These are phyloP conservation scores for Beaufortia kweichowensis DNA, from an alignment of 2,113 vertebrate species.

Conservation along the genomic window DNA sequence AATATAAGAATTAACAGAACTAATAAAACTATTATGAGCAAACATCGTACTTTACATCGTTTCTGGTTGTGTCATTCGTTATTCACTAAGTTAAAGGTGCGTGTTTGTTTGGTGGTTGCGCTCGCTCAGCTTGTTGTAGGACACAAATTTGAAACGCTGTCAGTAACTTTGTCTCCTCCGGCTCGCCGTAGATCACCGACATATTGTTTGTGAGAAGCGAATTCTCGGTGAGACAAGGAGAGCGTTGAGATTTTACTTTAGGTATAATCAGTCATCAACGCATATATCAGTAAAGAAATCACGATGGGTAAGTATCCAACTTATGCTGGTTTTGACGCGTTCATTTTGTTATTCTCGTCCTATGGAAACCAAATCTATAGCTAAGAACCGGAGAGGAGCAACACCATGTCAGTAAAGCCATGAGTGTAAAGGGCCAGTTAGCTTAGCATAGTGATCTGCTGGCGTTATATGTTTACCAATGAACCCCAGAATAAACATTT, in stretches of 20 bases:
- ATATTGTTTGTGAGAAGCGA: constrained; percentile 76
- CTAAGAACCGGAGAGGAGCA: not conserved
- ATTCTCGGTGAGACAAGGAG: constrained; percentile 65
- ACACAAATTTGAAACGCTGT: constrained; percentile 1
- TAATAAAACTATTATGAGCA: no score
- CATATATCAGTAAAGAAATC: constrained; percentile 36
- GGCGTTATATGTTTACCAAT: not conserved
- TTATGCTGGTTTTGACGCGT: not conserved
- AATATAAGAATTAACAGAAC: no score
- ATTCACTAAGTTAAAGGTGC: no score
- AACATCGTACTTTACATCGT: no score
- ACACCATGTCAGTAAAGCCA: constrained; percentile 17
- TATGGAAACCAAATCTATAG: not conserved
- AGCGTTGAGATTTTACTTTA: constrained; percentile 56
- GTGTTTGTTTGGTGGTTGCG: not conserved
- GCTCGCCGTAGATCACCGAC: constrained; percentile 67
- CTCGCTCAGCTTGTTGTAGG: not conserved
- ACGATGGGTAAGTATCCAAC: constrained; percentile 71
- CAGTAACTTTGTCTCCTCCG: constrained; percentile 59
- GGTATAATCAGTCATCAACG: constrained; percentile 44
- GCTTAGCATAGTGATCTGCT: constrained; percentile 14
- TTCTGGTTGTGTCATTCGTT: no score
- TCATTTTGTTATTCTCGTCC: not conserved
- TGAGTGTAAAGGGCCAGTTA: constrained; percentile 27
- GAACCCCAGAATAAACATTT: not conserved